A percentile compares a stretch with the other conserved stretches of the same genome.
Evolutionary conservation across 2,888 invertebrate species (phyloP).

Genomic region (Limnephilus auricula): DNA sequence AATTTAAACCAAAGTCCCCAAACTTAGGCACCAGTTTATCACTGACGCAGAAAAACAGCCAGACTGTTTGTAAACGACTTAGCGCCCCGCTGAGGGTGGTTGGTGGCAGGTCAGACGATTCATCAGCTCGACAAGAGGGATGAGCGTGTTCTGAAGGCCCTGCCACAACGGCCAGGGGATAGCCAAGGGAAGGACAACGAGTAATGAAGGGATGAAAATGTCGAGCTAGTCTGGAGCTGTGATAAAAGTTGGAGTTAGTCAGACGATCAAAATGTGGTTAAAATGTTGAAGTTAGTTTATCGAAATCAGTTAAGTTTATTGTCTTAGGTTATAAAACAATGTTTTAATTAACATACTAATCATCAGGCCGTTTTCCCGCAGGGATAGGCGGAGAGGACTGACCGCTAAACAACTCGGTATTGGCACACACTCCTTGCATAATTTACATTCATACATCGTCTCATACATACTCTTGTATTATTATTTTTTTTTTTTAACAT

Average conservation of each 20-base stretch:
- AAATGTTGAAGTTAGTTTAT: background rate
- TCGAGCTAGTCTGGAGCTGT: background rate
- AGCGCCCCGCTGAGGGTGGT: background rate
- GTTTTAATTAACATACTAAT: too few species aligned
- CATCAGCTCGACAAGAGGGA: background rate
- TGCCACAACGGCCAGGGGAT: background rate
- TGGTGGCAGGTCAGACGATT: background rate
- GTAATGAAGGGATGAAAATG: background rate
- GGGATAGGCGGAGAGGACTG: too few species aligned
- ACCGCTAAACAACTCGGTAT: too few species aligned
- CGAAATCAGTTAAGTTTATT: background rate
- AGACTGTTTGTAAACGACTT: conserved; percentile 1
- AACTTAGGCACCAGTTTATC: background rate
- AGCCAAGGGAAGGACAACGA: background rate
- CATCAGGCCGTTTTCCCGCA: too few species aligned
- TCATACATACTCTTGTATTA: too few species aligned
- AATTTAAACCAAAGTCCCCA: background rate
- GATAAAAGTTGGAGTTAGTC: background rate
- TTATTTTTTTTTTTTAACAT: too few species aligned
- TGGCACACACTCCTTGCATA: too few species aligned
- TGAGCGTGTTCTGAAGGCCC: background rate
- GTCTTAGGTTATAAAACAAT: too few species aligned
- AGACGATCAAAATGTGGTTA: background rate
- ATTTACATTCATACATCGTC: too few species aligned
- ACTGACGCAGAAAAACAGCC: background rate